phyloP scores from a whole-genome alignment of 1,140 invertebrate genomes.

The Drosophila ohnishii region DNA sequence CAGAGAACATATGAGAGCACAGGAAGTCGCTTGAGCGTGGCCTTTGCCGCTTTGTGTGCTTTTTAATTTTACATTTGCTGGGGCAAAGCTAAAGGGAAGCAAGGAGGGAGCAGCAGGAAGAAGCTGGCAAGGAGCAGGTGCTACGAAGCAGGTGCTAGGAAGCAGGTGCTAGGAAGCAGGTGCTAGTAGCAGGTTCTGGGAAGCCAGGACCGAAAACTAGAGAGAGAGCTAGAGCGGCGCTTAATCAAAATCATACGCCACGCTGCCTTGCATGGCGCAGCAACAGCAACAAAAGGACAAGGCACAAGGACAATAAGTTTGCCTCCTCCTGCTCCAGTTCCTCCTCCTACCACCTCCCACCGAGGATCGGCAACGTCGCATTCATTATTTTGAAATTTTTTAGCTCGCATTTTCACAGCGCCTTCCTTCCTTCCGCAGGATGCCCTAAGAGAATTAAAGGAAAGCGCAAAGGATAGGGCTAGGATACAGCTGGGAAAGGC shows the following conservation, averaged over 20 bases:
- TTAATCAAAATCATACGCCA: slow-evolving; percentile 80
- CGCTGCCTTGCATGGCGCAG: slow-evolving; percentile 62
- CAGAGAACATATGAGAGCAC: not conserved
- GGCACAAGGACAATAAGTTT: slow-evolving; percentile 63
- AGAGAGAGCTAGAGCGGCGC: slow-evolving; percentile 23
- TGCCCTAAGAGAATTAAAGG: slow-evolving; percentile 59
- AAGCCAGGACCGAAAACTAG: not conserved
- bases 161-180: not conserved
- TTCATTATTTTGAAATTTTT: slow-evolving; percentile 81
- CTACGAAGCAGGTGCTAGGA: not conserved
- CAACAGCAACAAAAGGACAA: slow-evolving; percentile 22
- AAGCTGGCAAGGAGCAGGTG: not conserved
- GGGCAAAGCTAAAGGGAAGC: not conserved
- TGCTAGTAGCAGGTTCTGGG: not conserved
- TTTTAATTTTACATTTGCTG: slow-evolving; percentile 56
- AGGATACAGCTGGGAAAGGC: not conserved
- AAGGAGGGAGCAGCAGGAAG: not conserved
- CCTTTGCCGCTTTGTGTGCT: slow-evolving; percentile 34
- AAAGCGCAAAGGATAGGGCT: slow-evolving; percentile 16
- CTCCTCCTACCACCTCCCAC: not conserved
- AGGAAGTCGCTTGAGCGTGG: slow-evolving; percentile 14
- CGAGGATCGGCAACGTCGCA: slow-evolving; percentile 40
- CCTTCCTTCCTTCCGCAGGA: slow-evolving; percentile 65
- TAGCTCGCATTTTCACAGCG: slow-evolving; percentile 72
- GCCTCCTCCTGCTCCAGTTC: not conserved